Percentiles rank a stretch among this genome's conserved stretches.
phyloP scores from a whole-genome alignment of 2,797 vertebrate species.

The Distichodus sexfasciatus region DNA sequence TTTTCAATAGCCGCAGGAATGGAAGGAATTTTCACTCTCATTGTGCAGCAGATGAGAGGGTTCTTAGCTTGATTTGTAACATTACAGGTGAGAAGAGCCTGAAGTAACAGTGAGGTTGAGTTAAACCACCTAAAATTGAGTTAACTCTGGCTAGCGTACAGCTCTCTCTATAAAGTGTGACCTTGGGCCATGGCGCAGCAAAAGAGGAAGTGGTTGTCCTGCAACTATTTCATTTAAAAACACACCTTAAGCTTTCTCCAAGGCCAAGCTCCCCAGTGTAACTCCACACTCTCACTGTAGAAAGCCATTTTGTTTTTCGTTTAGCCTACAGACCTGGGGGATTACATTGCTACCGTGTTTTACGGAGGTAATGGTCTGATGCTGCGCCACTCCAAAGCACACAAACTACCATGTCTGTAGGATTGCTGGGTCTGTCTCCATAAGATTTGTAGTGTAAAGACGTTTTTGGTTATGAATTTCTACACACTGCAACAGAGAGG shows the following conservation, averaged over 20 bases:
- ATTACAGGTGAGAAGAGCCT: neutral
- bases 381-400: neutral
- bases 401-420: neutral
- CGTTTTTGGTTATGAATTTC: no score
- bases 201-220: constrained; percentile 14
- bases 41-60: neutral
- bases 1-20: neutral
- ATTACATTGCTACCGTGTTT: constrained; percentile 2
- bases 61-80: neutral
- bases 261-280: neutral
- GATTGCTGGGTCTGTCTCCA: neutral
- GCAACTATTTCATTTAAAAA: constrained; percentile 25
- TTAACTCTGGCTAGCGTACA: constrained; percentile 4
- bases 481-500: no score
- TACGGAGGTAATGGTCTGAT: constrained; percentile 4
- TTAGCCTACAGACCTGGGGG: neutral
- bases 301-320: constrained; percentile 9
- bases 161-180: constrained; percentile 6
- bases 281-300: constrained; percentile 1
- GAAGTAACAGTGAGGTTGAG: neutral
- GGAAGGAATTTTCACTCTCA: neutral
- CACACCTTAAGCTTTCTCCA: constrained; percentile 3
- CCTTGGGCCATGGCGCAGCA: neutral
- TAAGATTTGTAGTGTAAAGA: no score
- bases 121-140: constrained; percentile 1